phyloP scores from a whole-genome alignment of 2,113 vertebrate genomes.

The Peromyscus leucopus region DNA sequence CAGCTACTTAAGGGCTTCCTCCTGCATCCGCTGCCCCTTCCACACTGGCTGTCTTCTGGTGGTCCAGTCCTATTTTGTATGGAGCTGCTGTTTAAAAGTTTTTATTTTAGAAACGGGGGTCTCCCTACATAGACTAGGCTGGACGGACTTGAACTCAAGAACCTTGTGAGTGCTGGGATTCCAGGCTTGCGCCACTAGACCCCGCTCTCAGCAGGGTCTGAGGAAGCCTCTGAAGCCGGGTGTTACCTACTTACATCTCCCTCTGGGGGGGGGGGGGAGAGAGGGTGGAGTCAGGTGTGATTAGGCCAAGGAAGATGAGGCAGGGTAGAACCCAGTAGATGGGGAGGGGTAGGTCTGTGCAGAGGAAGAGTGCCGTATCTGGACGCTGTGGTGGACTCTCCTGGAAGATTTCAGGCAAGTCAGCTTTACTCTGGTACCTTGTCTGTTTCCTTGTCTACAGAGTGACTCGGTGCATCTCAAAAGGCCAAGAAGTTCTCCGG shows the following conservation, averaged over 20 bases:
- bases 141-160: background rate
- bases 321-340: background rate
- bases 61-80: background rate
- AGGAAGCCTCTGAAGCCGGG: conserved; percentile 1
- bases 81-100: background rate
- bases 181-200: background rate
- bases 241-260: background rate
- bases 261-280: background rate
- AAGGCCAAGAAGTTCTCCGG: background rate
- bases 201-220: background rate
- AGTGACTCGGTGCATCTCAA: background rate
- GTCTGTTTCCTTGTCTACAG: conserved; percentile 41
- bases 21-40: background rate
- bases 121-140: background rate
- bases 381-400: conserved; percentile 25
- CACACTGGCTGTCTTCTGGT: accelerated
- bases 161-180: background rate
- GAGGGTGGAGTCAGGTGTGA: conserved; percentile 4
- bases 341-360: background rate
- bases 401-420: conserved; percentile 71
- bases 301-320: background rate
- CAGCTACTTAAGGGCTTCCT: conserved; percentile 68
- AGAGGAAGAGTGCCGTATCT: conserved; percentile 44
- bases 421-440: background rate
- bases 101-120: background rate